phyloP scores from a whole-genome alignment of 2,797 vertebrate species.

The Pipistrellus nathusii region DNA sequence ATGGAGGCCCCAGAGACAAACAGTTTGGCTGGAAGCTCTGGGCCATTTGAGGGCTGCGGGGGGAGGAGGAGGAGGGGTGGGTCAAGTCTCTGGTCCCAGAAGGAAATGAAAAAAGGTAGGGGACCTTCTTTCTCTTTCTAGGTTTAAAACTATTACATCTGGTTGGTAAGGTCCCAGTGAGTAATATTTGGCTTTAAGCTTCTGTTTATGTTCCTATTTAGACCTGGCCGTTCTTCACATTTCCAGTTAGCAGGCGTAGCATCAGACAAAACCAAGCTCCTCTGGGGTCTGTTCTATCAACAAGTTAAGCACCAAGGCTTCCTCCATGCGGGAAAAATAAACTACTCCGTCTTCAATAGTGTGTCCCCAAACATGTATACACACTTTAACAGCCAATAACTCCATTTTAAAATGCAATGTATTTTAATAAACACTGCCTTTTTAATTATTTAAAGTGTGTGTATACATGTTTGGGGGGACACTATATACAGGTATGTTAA shows the following conservation, averaged over 20 bases:
- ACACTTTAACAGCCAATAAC: too few species aligned
- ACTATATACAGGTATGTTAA: background rate
- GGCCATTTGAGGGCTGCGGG: background rate
- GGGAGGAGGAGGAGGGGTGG: background rate
- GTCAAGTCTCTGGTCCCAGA: background rate
- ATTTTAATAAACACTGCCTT: too few species aligned
- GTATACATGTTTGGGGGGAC: too few species aligned
- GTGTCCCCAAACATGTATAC: too few species aligned
- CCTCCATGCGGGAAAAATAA: background rate
- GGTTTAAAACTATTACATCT: background rate
- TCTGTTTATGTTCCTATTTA: background rate
- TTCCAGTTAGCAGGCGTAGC: background rate
- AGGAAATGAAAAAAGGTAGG: background rate
- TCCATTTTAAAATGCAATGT: too few species aligned
- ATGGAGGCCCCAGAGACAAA: background rate
- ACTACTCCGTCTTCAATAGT: background rate
- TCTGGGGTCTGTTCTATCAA: accelerated
- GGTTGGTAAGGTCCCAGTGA: background rate
- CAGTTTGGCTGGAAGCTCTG: background rate
- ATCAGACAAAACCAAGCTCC: background rate
- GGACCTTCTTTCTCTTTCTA: background rate
- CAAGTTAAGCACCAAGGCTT: background rate
- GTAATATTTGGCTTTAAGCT: background rate
- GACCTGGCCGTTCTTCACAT: background rate
- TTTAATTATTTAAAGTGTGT: too few species aligned